Evolutionary conservation across 2,113 vertebrate species (phyloP).

Genomic region (Heterotilapia buettikoferi): DNA sequence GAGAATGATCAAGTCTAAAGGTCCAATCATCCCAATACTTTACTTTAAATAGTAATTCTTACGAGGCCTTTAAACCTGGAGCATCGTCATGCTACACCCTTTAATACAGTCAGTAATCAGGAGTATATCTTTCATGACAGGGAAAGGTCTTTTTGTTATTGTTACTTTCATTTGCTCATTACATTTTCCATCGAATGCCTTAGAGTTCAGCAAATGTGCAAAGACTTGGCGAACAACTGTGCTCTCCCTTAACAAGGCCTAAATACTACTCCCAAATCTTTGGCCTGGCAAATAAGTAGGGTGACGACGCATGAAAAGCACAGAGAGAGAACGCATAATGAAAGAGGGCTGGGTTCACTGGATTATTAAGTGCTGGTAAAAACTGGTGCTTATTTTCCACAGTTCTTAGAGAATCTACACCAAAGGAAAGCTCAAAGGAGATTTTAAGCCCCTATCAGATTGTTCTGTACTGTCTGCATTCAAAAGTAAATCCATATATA

Average conservation of each 20-base stretch:
- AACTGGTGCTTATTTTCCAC: constrained; percentile 3
- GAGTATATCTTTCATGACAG: neutral
- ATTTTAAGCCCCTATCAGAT: neutral
- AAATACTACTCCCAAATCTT: neutral
- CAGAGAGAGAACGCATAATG: neutral
- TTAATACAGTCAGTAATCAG: neutral
- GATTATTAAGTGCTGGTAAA: neutral
- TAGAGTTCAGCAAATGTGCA: constrained; percentile 8
- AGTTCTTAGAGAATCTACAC: neutral
- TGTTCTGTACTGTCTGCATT: neutral
- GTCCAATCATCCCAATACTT: neutral
- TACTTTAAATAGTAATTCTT: neutral
- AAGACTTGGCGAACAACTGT: neutral
- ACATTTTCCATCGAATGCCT: constrained; percentile 22
- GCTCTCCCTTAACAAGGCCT: constrained; percentile 2
- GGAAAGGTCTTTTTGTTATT: neutral
- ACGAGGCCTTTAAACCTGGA: neutral
- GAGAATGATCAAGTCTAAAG: neutral
- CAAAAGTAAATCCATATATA: neutral
- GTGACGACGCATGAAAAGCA: neutral
- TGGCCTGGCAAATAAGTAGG: neutral
- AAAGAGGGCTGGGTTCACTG: neutral
- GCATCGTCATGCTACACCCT: neutral
- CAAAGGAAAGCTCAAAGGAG: neutral
- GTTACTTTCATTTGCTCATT: neutral